Percentiles rank a stretch among this genome's conserved stretches.
Conservation (phyloP, 2,113 vertebrate genomes). For the Ellobius talpinus region DNA sequence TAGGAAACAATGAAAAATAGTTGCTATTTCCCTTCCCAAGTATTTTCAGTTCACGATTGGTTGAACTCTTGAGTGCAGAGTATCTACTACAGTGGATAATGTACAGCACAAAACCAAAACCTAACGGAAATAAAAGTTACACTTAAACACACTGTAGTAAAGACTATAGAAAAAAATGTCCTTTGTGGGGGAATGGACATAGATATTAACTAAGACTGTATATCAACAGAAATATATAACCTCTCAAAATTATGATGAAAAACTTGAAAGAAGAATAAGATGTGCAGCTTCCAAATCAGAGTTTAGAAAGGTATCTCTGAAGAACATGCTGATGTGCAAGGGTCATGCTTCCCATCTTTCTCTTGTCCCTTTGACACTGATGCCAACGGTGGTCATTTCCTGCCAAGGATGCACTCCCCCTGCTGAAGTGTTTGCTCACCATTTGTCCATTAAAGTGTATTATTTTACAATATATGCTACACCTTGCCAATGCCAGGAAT, state of each 20-base stretch:
- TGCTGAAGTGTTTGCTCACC: constrained; percentile 60
- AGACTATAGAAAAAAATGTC: neutral
- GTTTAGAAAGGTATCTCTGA: constrained; percentile 19
- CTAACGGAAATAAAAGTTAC: neutral
- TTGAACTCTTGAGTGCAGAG: neutral
- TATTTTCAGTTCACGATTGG: neutral
- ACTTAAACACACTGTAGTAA: neutral
- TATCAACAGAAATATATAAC: neutral
- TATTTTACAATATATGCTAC: constrained; percentile 55
- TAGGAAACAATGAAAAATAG: neutral
- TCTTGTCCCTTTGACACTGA: neutral
- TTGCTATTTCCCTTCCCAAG: neutral
- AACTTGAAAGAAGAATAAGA: neutral
- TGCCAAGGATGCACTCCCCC: constrained; percentile 55
- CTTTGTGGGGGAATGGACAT: neutral
- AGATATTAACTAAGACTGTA: neutral
- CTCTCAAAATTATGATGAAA: neutral
- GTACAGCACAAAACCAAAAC: neutral
- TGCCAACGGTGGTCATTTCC: constrained; percentile 52
- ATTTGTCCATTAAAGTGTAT: constrained; percentile 56
- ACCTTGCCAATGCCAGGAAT: constrained; percentile 50
- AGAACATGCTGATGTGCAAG: constrained; percentile 48
- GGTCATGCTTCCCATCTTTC: neutral
- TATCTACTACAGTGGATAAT: neutral
- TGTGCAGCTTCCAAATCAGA: neutral